Evolutionary conservation across 2,797 vertebrate species (phyloP), one percentile per base, ranked within the genome.

Genomic region (Peromyscus eremicus): DNA sequence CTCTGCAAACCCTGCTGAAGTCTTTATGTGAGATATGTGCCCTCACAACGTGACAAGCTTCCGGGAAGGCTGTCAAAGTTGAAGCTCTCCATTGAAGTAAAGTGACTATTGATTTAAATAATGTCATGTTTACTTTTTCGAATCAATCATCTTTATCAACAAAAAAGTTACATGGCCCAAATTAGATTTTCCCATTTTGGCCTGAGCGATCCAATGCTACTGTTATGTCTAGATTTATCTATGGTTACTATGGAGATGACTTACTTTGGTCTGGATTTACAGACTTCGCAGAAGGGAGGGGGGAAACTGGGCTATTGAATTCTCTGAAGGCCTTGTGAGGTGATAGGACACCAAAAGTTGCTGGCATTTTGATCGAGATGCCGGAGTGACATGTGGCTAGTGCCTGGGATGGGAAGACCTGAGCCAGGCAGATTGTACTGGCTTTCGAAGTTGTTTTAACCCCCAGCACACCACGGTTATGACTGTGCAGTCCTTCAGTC

Each of bases 91-190:
- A 86, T 76, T 68, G 55, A 85, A 95, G 29, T 55, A 29, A 93
- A 86, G 32, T 77, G 40, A 81, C n/a, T 37, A 43, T 66, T 76
- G 71, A 66, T 62, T 89, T 91, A 43, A 91, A 91, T 92, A 89
- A 79, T 66, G 32, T 92, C 85, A 37, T 91, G 46, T 79, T 95
- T 83, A 64, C 7, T 87, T 46, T 68, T 76, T 92, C 60, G 10
- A 96, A 89, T 52, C 43, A 27, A 91, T 95, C 52, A 91, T 91
- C 43, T 87, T 90, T 96, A 82, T 66, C n/a, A 91, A 75, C 52
- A 73, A 85, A 95, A 73, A 90, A 62, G 12, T 73, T 40, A 77
- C 55, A 23, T 5, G 11, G n/a, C 49, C 60, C 73, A 84, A 89
- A 87, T 12, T 60, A 34, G 12, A 49, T 84, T 88, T 82, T 82